Base-by-base conservation (phyloP, 2,888 invertebrate genomes). In the Elmis aenea region DNA sequence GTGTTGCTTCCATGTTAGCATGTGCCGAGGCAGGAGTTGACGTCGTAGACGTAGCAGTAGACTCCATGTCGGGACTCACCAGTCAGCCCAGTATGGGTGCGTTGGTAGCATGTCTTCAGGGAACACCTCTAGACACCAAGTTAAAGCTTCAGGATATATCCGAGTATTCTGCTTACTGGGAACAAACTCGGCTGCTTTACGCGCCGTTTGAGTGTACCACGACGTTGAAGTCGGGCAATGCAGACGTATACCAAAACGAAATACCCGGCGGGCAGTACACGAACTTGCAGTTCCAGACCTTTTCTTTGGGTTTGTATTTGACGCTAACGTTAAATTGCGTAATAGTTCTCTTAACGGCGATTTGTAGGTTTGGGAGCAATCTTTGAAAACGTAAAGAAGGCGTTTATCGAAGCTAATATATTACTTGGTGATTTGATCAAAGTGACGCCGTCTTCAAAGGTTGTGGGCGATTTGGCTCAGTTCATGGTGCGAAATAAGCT, bases 1-100 rank as follows among this genome's bases (percentile, higher is more conserved):
- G 97, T 21, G 92, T 97, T 26, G 94, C 96, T 0, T 73, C 93
- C 3, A 92, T 94, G 93, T 68, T 96, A 56, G 89, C 92, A 30
- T 88, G 92, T 62, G 90, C 92, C 1, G 76, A 85, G 60, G 88
- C 95, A 21, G 93, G 95, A 13, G 95, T 95, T 0, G 96, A 97
- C 71, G 84, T 93, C 3, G 93, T 97, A 0, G 97, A 97, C 66
- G 94, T 90, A 5, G 99, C 99, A 8, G 95, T 96, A 1, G 99
- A 99, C 68, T 88, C 94, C 50, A 96, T 99, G 97, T 94, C 94
- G 5, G 99, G 99, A 11, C 83, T 99, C 79, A 99, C 99, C 1
- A 92, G 91, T 38, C 99, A 99, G 69, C 99, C 99, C 10, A 91
- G 91, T 51, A 96, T 99, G 96, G 99, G 97, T n/a, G 97, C 97